Percentiles rank a stretch among this genome's conserved stretches.
Conservation (phyloP, 2,797 vertebrate genomes). For the Triplophysa bombifrons region DNA sequence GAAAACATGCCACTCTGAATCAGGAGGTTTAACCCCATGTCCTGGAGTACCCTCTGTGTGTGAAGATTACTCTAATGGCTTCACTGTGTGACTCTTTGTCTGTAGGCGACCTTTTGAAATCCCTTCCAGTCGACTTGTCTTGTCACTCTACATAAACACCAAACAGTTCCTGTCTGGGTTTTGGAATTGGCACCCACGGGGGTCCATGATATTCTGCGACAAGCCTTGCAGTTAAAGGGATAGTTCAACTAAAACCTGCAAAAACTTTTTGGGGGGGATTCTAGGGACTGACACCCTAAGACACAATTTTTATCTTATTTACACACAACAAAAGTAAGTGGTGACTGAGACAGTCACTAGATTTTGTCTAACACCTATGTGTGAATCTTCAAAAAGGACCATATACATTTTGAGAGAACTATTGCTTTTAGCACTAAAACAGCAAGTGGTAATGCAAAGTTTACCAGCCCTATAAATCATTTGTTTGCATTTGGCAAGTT, state of each 20-base stretch:
- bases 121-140: conserved; percentile 56
- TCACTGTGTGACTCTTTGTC: conserved; percentile 49
- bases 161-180: conserved; percentile 24
- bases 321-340: not conserved
- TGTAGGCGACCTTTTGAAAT: conserved; percentile 43
- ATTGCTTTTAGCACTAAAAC: no score
- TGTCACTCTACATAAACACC: conserved; percentile 42
- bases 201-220: conserved; percentile 5
- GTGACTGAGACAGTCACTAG: conserved; percentile 33
- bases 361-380: no score
- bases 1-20: conserved; percentile 67
- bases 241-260: not conserved
- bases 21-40: conserved; percentile 52
- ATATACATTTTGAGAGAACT: no score
- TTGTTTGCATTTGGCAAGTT: no score
- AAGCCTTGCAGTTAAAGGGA: conserved; percentile 31
- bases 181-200: conserved; percentile 12
- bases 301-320: conserved; percentile 30
- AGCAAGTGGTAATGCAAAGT: not conserved
- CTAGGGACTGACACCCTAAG: not conserved
- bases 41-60: conserved; percentile 50
- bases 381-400: no score
- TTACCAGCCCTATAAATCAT: not conserved
- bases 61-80: conserved; percentile 41
- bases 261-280: not conserved